phyloP scores from a whole-genome alignment of 2,113 vertebrate species.

The Columba livia region DNA sequence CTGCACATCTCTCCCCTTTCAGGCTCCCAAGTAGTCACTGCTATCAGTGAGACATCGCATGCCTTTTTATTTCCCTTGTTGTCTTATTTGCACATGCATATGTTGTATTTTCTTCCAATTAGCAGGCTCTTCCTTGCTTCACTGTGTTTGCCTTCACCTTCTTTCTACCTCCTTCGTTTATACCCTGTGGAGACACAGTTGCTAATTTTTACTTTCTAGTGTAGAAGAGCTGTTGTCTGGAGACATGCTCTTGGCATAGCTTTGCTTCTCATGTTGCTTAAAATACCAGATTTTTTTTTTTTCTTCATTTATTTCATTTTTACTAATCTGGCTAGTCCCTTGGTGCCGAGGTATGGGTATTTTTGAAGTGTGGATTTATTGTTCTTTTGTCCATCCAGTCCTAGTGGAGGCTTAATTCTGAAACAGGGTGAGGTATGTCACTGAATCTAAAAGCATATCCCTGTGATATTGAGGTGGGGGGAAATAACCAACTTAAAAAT shows the following conservation, averaged over 20 bases:
- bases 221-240: slow-evolving; percentile 33
- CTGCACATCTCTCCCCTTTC: not conserved
- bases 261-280: slow-evolving; percentile 21
- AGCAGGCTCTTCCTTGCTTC: not conserved
- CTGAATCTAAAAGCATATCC: not conserved
- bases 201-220: slow-evolving; percentile 42
- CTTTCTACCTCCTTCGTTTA: not conserved
- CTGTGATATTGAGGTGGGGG: not conserved
- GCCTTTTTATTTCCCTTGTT: slow-evolving; percentile 16
- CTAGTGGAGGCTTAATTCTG: not conserved
- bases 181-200: slow-evolving; percentile 2
- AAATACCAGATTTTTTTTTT: not conserved
- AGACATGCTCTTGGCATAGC: not conserved
- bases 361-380: not conserved
- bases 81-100: slow-evolving; percentile 12
- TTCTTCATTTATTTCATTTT: not conserved
- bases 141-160: slow-evolving; percentile 21
- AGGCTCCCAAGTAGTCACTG: not conserved
- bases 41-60: not conserved
- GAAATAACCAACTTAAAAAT: not conserved
- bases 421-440: not conserved
- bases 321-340: not conserved
- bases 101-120: slow-evolving; percentile 15
- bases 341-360: not conserved
- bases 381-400: not conserved